phyloP scores from a whole-genome alignment of 2,888 invertebrate genomes.

The Monopis laevigella region DNA sequence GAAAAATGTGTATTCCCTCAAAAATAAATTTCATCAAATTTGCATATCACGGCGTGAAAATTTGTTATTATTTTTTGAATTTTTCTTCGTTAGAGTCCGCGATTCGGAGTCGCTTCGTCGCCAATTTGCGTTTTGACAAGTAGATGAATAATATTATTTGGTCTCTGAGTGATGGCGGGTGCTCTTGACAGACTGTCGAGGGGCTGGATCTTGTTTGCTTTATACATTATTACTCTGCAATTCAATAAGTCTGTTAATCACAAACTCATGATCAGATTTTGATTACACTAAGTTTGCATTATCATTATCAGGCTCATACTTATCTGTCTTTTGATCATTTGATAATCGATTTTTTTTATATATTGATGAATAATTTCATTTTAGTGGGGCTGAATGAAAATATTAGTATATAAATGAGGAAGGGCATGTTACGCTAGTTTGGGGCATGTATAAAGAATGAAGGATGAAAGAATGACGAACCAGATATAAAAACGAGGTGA shows the following conservation, averaged over 20 bases:
- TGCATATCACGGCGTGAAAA: slow-evolving; percentile 23
- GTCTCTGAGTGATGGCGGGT: slow-evolving; percentile 32
- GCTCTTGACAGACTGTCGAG: slow-evolving; percentile 28
- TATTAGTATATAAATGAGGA: no score
- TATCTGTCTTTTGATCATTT: no score
- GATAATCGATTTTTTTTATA: no score
- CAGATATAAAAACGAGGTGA: no score
- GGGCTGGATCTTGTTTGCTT: slow-evolving; percentile 24
- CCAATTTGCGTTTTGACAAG: slow-evolving; percentile 52
- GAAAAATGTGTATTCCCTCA: slow-evolving; percentile 10
- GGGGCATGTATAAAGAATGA: no score
- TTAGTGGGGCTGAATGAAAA: no score
- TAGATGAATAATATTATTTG: slow-evolving; percentile 50
- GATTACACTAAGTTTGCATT: not conserved
- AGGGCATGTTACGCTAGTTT: no score
- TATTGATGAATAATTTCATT: no score
- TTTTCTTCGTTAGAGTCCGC: slow-evolving; percentile 20
- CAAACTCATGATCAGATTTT: slow-evolving; percentile 6
- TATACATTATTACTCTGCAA: slow-evolving; percentile 11
- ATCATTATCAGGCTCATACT: not conserved
- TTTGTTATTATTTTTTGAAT: slow-evolving; percentile 25
- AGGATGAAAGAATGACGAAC: no score
- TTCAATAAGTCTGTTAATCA: slow-evolving; percentile 7
- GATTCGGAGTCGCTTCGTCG: slow-evolving; percentile 28
- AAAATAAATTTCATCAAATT: slow-evolving; percentile 15